Evolutionary conservation across 2,113 vertebrate species (phyloP).

Genomic region (Trochalopteron elliotii): DNA sequence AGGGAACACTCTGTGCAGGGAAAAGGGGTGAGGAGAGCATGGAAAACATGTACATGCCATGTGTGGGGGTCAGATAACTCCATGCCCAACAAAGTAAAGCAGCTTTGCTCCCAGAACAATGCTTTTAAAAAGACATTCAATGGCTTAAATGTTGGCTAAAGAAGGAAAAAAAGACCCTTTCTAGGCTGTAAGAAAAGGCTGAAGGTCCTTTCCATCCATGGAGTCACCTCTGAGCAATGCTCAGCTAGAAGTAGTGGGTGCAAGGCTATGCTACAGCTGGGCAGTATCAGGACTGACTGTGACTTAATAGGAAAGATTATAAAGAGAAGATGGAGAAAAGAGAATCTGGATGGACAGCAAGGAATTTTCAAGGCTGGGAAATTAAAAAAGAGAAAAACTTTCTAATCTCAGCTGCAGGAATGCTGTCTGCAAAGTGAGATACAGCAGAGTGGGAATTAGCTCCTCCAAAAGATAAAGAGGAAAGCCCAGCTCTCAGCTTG

Average conservation of each 20-base stretch:
- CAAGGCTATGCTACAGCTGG: background rate
- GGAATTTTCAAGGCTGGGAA: background rate
- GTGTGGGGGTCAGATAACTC: background rate
- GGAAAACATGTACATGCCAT: background rate
- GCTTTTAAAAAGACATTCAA: background rate
- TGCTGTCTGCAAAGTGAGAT: constrained; percentile 1
- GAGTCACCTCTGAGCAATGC: background rate
- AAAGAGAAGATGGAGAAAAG: background rate
- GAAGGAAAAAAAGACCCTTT: background rate
- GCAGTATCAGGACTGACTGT: background rate
- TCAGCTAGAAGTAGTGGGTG: background rate
- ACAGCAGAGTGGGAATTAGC: constrained; percentile 8
- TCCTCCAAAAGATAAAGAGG: background rate
- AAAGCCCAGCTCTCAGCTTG: background rate
- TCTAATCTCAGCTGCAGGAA: constrained; percentile 23
- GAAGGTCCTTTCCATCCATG: rapidly evolving
- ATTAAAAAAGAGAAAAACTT: background rate
- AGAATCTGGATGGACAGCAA: constrained; percentile 1
- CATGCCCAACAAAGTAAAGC: background rate
- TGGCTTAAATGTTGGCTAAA: background rate
- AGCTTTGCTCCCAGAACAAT: background rate
- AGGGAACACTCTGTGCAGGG: background rate
- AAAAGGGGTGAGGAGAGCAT: background rate
- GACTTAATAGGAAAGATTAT: background rate
- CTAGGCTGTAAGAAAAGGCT: background rate